Evolutionary conservation across 2,888 invertebrate species (phyloP).

Genomic region (Aromia moschata): DNA sequence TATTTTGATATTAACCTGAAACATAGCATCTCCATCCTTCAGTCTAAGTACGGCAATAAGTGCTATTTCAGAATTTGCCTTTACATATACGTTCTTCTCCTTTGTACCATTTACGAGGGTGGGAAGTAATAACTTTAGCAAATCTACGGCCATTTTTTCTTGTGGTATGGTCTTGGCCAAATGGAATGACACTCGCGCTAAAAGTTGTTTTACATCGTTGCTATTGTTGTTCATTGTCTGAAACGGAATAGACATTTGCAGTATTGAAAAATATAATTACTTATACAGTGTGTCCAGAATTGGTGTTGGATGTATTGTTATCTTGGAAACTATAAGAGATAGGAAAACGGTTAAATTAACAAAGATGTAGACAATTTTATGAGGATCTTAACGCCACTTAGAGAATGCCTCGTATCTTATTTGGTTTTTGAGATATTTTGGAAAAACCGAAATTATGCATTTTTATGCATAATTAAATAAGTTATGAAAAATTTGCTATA

Average conservation of each 20-base stretch:
- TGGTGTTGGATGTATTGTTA: too few relatives aligned
- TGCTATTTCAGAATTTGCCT: slow-evolving; percentile 93
- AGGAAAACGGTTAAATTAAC: too few relatives aligned
- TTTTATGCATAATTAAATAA: too few relatives aligned
- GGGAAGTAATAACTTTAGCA: slow-evolving; percentile 83
- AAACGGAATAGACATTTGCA: slow-evolving; percentile 36
- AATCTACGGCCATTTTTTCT: slow-evolving; percentile 72
- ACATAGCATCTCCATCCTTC: slow-evolving; percentile 76
- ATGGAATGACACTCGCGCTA: slow-evolving; percentile 82
- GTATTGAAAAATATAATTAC: too few relatives aligned
- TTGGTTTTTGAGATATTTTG: too few relatives aligned
- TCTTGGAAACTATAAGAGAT: too few relatives aligned
- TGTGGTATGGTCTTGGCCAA: slow-evolving; percentile 73
- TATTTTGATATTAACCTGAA: slow-evolving; percentile 73
- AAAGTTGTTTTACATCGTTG: slow-evolving; percentile 93
- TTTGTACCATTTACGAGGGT: slow-evolving; percentile 97
- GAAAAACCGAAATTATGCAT: too few relatives aligned
- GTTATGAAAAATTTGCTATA: too few relatives aligned
- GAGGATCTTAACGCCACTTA: too few relatives aligned
- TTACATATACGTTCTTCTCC: slow-evolving; percentile 96
- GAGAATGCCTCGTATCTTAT: too few relatives aligned
- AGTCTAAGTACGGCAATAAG: slow-evolving; percentile 86
- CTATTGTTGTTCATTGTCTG: slow-evolving; percentile 92
- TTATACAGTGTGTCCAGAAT: too few relatives aligned
- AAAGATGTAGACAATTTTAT: too few relatives aligned